Conservation (phyloP, 2,797 vertebrate species). For the Orientallactaga sibirica region DNA sequence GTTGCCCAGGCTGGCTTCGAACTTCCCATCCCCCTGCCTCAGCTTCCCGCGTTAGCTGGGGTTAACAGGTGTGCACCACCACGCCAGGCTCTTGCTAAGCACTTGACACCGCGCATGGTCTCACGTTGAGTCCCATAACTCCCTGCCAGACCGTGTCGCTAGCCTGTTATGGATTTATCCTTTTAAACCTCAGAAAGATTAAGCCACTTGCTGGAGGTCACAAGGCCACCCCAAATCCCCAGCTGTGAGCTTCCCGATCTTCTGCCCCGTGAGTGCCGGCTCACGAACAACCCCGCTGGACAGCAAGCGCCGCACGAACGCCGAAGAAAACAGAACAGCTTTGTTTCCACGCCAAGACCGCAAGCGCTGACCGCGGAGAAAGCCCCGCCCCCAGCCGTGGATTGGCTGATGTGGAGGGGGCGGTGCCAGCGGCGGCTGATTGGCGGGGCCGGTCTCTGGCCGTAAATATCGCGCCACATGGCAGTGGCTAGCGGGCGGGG, state of each 20-base stretch:
- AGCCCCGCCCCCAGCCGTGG: not conserved
- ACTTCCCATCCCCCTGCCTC: not conserved
- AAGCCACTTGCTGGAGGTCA: not conserved
- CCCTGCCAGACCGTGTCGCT: not conserved
- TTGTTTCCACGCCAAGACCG: not conserved
- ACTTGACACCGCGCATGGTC: not conserved
- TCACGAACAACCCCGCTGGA: rapidly evolving
- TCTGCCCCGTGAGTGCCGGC: not conserved
- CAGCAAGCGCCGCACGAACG: not conserved
- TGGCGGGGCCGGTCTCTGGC: slow-evolving; percentile 32
- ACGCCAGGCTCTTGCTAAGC: not conserved
- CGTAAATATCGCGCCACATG: slow-evolving; percentile 79
- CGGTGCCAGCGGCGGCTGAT: not conserved
- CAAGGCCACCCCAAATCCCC: not conserved
- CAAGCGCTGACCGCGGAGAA: not conserved
- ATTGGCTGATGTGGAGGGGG: slow-evolving; percentile 57
- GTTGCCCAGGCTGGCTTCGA: not conserved
- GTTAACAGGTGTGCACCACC: not conserved
- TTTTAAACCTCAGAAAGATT: not conserved
- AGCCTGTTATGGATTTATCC: not conserved
- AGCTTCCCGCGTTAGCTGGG: not conserved
- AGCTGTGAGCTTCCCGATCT: not conserved
- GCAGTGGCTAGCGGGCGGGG: not conserved
- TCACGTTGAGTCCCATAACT: not conserved
- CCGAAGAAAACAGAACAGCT: too few species aligned